Evolutionary conservation across 2,888 invertebrate species (phyloP), one percentile per base, ranked within the genome.

Genomic region (Matsumyia berberina): DNA sequence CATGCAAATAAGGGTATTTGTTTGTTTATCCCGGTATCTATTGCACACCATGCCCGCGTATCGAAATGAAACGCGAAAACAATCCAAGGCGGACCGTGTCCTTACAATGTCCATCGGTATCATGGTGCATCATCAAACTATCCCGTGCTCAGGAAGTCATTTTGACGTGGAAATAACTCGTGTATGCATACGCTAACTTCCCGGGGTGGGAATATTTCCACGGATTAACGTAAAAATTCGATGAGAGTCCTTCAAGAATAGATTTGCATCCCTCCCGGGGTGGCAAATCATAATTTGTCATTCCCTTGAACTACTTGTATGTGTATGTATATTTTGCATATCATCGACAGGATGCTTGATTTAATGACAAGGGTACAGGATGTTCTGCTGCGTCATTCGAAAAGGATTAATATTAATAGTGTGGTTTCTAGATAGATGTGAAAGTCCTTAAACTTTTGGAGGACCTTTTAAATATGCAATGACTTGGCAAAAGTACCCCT

Each of bases 51-150:
- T 35, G 35, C 15, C 57, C 39, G 73, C 76, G 78, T 73, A 51
- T 64, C 79, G 37, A 83, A 83, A 79, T 69, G 31, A 79, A 69
- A 79, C 49, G 83, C 62, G 79, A 69, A 78, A 83, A 74, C 73
- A 83, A 76, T 69, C 57, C 29, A 62, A 53, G n/a, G 49, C 6
- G n/a, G 8, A 44, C 62, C 57, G 57, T 76, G 35, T 74, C 74
- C 67, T 60, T 42, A 37, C 51, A 67, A 66, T 53, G 79, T 57
- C 55, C 70, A 37, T 55, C 37, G 33, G 31, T 55, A 66, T 72
- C 57, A 55, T 51, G 35, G 57, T 39, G 62, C 60, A 80, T 73
- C 80, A 67, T 58, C 24, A 42, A 11, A 29, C 15, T 42, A 17
- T 46, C 46, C 19, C 33, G 35, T 35, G 44, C 46, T 64, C 70